A percentile compares a stretch with the other conserved stretches of the same genome.
phyloP scores from a whole-genome alignment of 2,888 invertebrate species.

The Stenchaetothrips biformis region DNA sequence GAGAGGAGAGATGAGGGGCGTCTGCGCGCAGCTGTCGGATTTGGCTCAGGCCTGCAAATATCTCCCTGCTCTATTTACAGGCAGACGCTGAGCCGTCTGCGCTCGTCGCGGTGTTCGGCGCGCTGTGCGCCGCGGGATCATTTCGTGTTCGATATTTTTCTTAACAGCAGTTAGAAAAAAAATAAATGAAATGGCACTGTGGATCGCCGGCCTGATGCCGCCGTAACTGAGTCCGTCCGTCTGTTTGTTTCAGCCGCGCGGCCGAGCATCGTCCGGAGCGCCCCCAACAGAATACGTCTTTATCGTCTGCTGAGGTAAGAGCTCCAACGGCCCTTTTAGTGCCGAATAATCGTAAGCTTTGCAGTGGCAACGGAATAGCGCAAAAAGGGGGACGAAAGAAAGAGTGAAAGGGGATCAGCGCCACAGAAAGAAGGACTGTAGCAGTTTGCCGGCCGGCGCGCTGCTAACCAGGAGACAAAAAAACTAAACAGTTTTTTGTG shows the following conservation, averaged over 20 bases:
- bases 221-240: no score
- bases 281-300: constrained; percentile 18
- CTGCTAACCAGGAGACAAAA: no score
- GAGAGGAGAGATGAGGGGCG: neutral
- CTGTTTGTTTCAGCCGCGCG: constrained; percentile 4
- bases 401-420: constrained; percentile 18
- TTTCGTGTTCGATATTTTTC: neutral
- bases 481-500: no score
- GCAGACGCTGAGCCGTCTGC: no score
- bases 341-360: constrained; percentile 23
- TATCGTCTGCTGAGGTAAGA: constrained; percentile 23
- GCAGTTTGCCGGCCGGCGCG: neutral
- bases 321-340: constrained; percentile 13
- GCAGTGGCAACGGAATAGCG: neutral
- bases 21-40: neutral
- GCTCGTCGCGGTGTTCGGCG: no score
- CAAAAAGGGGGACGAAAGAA: neutral
- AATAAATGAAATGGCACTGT: neutral
- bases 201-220: no score
- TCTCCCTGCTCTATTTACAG: no score
- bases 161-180: neutral
- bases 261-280: neutral
- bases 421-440: neutral
- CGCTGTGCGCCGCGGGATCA: neutral
- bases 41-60: no score